Base-by-base conservation (phyloP, 2,888 invertebrate species). In the Philereme transversata region DNA sequence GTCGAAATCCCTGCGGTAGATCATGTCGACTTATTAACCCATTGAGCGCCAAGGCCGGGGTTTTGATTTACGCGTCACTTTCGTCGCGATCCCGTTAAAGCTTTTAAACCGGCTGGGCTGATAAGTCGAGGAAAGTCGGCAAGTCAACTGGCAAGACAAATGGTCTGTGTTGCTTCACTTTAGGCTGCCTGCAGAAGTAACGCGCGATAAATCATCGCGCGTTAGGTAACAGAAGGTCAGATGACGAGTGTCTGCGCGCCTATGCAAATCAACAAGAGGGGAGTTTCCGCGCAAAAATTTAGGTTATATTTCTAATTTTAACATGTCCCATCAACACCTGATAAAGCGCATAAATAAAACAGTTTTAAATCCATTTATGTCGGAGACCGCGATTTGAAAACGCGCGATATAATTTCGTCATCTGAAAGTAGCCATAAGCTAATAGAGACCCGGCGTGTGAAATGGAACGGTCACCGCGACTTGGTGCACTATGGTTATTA, bases 21-120 rank as follows among this genome's bases (percentile, higher is more conserved):
- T 83, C 81, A 82, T 71, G 71, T 60, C 70, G 71, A 69, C 74
- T 77, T 78, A 75, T 72, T 73, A 70, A 70, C 70, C 66, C 69
- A 68, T 63, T 68, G 70, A 63, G 71, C 72, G 81, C 83, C 82
- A 84, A 81, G 79, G 76, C 75, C 77, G 70, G 64, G 67, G 70
- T 76, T 85, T 84, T 86, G 84, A 88, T 87, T 87, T 83, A 87
- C 83, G 82, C 79, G 77, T 88, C 87, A 88, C 87, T 89, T 89
- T 89, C 87, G 76, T 83, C 80, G 76, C 72, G 68, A 77, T 85
- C 88, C 90, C 89, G 90, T 88, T 90, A 90, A 81, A 77, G 78
- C 82, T 87, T 82, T 88, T 79, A 84, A 87, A 83, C 78, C 76
- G 73, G 69, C 47, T 51, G 59, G 48, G 48, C 72, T 71, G 83